Evolutionary conservation across 2,888 invertebrate genomes (phyloP).

Genomic region (Blomia tropicalis): DNA sequence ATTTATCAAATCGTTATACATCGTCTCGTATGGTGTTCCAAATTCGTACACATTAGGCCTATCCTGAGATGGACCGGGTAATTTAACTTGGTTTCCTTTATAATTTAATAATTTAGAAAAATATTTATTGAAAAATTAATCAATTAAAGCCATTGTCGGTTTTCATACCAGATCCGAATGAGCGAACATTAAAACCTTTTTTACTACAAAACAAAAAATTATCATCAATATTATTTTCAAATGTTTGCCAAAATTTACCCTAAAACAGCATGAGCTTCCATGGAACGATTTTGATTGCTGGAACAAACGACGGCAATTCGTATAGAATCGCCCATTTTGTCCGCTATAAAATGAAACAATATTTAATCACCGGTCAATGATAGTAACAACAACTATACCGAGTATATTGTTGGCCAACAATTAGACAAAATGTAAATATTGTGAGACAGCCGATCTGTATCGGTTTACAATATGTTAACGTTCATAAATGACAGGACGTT

Average conservation of each 20-base stretch:
- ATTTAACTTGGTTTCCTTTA: conserved; percentile 50
- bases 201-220: conserved; percentile 46
- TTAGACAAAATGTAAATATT: too few relatives aligned
- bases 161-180: conserved; percentile 75
- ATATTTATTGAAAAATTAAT: background rate
- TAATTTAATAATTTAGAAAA: background rate
- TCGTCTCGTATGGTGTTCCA: conserved; percentile 82
- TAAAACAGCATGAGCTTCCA: conserved; percentile 69
- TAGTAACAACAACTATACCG: too few relatives aligned
- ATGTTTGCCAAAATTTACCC: background rate
- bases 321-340: conserved; percentile 31
- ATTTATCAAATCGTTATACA: conserved; percentile 71
- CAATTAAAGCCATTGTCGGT: background rate
- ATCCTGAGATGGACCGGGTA: conserved; percentile 84
- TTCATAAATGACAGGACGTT: too few relatives aligned
- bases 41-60: conserved; percentile 91
- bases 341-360: background rate
- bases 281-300: conserved; percentile 97
- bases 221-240: conserved; percentile 18
- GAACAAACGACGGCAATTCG: conserved; percentile 92
- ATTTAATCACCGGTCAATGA: too few relatives aligned
- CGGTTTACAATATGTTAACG: too few relatives aligned
- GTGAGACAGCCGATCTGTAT: too few relatives aligned
- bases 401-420: too few relatives aligned
- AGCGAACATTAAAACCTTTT: conserved; percentile 86